Evolutionary conservation across 2,888 invertebrate genomes (phyloP).

Genomic region (Rhingia rostrata): DNA sequence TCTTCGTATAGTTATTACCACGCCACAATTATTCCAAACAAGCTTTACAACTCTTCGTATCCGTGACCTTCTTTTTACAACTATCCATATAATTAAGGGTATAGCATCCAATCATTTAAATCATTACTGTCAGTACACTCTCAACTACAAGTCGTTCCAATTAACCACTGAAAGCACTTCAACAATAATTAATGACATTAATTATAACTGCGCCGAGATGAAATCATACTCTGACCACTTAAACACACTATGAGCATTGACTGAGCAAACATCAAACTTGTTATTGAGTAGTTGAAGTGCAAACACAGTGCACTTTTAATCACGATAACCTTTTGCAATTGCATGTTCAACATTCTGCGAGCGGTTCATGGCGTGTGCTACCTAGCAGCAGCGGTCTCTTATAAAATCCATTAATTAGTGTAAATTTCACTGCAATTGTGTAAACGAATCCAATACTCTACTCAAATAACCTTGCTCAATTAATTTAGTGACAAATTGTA

Average conservation of each 20-base stretch:
- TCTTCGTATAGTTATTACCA: too few relatives aligned
- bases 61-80: too few relatives aligned
- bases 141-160: slow-evolving; percentile 57
- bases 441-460: slow-evolving; percentile 56
- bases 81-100: too few relatives aligned
- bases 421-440: slow-evolving; percentile 68
- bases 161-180: slow-evolving; percentile 61
- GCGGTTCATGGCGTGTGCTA: slow-evolving; percentile 24
- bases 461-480: slow-evolving; percentile 48
- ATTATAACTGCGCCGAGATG: slow-evolving; percentile 59
- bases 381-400: slow-evolving; percentile 42
- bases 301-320: slow-evolving; percentile 63
- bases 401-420: slow-evolving; percentile 70
- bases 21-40: too few relatives aligned
- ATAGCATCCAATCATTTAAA: neutral
- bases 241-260: slow-evolving; percentile 19
- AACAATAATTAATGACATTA: slow-evolving; percentile 64
- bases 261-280: slow-evolving; percentile 62
- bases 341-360: slow-evolving; percentile 61
- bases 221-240: slow-evolving; percentile 44
- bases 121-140: neutral
- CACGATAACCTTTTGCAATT: slow-evolving; percentile 71
- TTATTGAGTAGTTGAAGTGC: slow-evolving; percentile 65
- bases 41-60: too few relatives aligned
- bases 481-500: slow-evolving; percentile 66